phyloP scores from a whole-genome alignment of 2,888 invertebrate species.

The Ectemnius lituratus region DNA sequence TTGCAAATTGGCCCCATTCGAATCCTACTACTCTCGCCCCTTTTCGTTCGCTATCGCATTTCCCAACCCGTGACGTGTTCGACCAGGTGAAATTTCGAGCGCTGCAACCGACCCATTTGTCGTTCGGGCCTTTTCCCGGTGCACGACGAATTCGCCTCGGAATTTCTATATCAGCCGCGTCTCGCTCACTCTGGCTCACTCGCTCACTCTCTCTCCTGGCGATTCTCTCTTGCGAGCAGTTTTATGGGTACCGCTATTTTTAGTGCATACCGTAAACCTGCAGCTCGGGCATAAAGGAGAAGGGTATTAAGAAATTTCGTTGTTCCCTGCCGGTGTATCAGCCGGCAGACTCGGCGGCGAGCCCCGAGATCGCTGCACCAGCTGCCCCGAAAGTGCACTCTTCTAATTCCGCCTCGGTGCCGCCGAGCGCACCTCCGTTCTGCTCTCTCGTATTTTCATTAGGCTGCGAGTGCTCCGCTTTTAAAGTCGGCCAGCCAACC shows the following conservation, averaged over 20 bases:
- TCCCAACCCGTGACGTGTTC: background rate
- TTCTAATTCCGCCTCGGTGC: background rate
- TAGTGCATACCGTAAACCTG: conserved; percentile 60
- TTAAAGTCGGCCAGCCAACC: too few relatives aligned
- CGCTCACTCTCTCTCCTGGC: conserved; percentile 39
- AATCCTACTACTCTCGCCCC: background rate
- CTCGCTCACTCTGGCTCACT: conserved; percentile 24
- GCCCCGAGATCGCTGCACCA: background rate
- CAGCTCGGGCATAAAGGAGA: conserved; percentile 40
- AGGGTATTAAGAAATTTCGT: conserved; percentile 42
- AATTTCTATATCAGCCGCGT: conserved; percentile 32
- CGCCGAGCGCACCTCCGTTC: background rate
- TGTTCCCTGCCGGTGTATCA: conserved; percentile 29
- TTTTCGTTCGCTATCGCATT: background rate
- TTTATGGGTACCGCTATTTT: conserved; percentile 66
- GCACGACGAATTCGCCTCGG: conserved; percentile 28
- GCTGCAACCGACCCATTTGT: background rate
- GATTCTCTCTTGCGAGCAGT: conserved; percentile 52
- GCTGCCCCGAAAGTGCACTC: background rate
- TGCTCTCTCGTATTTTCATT: conserved; percentile 1
- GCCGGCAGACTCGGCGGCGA: conserved; percentile 21
- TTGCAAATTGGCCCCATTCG: too few relatives aligned
- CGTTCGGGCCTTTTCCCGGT: background rate
- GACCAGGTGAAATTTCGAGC: background rate
- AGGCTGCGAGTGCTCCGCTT: background rate